phyloP scores from a whole-genome alignment of 1,140 invertebrate genomes.

The Hylyphantes graminicola region DNA sequence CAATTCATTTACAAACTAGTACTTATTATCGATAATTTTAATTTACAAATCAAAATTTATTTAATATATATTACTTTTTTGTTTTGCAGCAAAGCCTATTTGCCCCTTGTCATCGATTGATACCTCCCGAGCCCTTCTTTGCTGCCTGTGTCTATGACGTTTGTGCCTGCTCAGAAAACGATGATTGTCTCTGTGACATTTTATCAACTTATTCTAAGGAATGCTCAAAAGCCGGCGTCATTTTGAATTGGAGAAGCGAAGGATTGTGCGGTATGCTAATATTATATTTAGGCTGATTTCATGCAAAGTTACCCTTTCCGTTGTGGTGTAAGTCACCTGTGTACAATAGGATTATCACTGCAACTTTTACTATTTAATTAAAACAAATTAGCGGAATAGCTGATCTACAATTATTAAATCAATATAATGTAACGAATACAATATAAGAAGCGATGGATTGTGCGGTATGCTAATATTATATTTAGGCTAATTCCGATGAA shows the following conservation, averaged over 20 bases:
- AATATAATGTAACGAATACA: too few relatives aligned
- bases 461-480: too few relatives aligned
- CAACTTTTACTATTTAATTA: too few relatives aligned
- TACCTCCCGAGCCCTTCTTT: slow-evolving; percentile 52
- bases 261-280: slow-evolving; percentile 49
- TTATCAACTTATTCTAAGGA: slow-evolving; percentile 88
- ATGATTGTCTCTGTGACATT: slow-evolving; percentile 87
- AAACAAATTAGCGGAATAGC: too few relatives aligned
- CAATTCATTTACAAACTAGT: neutral
- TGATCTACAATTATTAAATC: too few relatives aligned
- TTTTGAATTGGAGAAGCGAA: slow-evolving; percentile 62
- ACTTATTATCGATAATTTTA: too few relatives aligned
- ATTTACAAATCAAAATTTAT: neutral
- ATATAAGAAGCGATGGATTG: too few relatives aligned
- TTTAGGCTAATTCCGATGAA: too few relatives aligned
- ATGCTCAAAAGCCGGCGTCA: slow-evolving; percentile 78
- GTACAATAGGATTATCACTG: too few relatives aligned
- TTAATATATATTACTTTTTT: neutral
- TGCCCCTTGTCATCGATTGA: slow-evolving; percentile 46
- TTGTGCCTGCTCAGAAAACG: slow-evolving; percentile 83
- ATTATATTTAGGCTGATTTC: slow-evolving; percentile 5
- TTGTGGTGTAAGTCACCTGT: too few relatives aligned
- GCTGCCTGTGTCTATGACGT: slow-evolving; percentile 86
- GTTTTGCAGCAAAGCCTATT: slow-evolving; percentile 44
- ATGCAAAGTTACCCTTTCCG: too few relatives aligned